Conservation (phyloP, 2,888 invertebrate genomes). For the Ganaspis brasiliensis region DNA sequence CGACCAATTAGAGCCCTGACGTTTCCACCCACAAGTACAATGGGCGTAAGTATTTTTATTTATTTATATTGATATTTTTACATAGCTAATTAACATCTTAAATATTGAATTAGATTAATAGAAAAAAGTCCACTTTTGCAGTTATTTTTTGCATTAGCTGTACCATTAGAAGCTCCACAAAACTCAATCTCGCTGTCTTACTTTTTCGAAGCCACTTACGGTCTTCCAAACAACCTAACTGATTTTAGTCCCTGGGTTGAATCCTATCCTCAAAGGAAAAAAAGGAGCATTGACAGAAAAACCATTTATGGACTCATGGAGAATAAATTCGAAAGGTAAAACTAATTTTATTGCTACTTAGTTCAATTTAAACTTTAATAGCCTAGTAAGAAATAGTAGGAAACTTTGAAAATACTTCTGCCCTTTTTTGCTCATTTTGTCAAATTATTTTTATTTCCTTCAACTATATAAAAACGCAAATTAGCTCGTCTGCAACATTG, state of each 20-base stretch:
- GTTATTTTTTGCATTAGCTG: constrained; percentile 87
- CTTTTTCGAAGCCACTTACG: constrained; percentile 88
- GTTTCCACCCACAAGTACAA: constrained; percentile 76
- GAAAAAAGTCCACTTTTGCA: constrained; percentile 70
- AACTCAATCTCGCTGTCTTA: constrained; percentile 88
- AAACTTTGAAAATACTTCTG: no score
- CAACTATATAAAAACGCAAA: no score
- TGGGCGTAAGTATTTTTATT: constrained; percentile 74
- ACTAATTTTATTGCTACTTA: constrained; percentile 46
- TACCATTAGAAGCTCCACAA: constrained; percentile 86
- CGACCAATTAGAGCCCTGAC: constrained; percentile 76
- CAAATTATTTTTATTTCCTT: no score
- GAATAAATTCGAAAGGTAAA: constrained; percentile 83
- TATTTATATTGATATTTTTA: not conserved
- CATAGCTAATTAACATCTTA: no score
- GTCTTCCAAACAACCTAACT: constrained; percentile 83
- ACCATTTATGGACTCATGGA: constrained; percentile 83
- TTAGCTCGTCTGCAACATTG: no score
- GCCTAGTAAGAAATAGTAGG: not conserved
- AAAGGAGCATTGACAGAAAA: constrained; percentile 82
- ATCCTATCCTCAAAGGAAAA: constrained; percentile 68
- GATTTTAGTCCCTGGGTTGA: constrained; percentile 47
- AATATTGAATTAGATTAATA: constrained; percentile 45
- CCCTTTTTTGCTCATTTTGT: no score
- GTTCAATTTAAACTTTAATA: not conserved